Evolutionary conservation across 1,140 invertebrate species (phyloP).

Genomic region (Bombus soroeensis): DNA sequence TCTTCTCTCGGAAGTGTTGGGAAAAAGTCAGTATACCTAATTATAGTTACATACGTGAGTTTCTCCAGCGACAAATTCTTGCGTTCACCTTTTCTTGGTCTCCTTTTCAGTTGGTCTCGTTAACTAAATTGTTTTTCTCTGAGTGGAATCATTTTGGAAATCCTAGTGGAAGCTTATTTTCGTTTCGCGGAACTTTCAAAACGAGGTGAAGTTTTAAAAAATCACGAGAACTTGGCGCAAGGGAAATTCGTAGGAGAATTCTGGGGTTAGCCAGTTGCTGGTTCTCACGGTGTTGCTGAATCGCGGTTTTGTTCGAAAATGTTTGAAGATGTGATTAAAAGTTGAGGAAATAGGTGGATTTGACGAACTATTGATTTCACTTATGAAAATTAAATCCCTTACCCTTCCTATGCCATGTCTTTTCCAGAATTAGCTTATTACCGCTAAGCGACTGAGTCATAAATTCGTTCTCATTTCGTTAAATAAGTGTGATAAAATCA

Average conservation of each 20-base stretch:
- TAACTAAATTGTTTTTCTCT: neutral
- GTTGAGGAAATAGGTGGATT: neutral
- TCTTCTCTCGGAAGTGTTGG: no score
- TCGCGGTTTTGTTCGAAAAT: neutral
- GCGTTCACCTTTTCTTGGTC: no score
- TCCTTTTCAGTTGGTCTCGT: neutral
- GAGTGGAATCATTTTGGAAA: neutral
- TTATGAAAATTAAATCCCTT: no score
- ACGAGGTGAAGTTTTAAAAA: neutral
- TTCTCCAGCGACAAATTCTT: neutral
- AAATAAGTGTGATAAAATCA: no score
- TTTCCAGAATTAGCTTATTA: no score
- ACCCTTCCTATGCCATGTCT: no score
- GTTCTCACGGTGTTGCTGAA: neutral
- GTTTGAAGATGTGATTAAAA: neutral
- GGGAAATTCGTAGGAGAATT: neutral
- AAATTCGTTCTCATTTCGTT: no score
- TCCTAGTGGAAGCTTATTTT: neutral
- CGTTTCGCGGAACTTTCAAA: neutral
- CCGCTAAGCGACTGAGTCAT: no score
- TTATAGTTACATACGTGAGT: neutral
- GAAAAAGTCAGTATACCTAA: no score
- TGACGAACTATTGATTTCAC: no score
- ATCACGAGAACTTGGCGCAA: neutral
- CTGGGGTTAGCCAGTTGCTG: neutral